Percentiles rank a stretch among this genome's conserved stretches.
These are phyloP conservation scores for Bombycilla garrulus DNA, from an alignment of 2,113 vertebrate genomes.

Conservation along the genomic window DNA sequence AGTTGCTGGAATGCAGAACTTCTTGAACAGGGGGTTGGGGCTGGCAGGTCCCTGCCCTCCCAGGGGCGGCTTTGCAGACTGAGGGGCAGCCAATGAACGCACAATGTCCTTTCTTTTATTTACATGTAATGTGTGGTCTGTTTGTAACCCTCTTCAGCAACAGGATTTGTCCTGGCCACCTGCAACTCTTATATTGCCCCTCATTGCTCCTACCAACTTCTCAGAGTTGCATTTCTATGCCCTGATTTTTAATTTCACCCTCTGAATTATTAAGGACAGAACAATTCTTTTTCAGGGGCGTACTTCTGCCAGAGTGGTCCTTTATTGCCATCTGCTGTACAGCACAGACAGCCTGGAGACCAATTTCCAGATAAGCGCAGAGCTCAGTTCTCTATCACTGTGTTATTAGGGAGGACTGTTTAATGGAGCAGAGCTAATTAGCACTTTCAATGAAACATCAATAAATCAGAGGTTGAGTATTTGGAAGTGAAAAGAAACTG, in stretches of 20 bases:
- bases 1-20: constrained; percentile 80
- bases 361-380: background rate
- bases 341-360: background rate
- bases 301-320: background rate
- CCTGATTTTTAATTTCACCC: background rate
- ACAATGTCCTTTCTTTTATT: background rate
- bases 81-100: background rate
- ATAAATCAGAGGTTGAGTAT: background rate
- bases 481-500: background rate
- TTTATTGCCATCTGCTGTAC: constrained; percentile 46
- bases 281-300: background rate
- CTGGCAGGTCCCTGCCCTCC: background rate
- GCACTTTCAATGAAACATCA: background rate
- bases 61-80: background rate
- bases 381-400: background rate
- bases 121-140: fast-evolving
- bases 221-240: background rate
- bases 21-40: constrained; percentile 25
- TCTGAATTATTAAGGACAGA: background rate
- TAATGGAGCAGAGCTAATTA: background rate
- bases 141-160: background rate
- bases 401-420: background rate
- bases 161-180: background rate
- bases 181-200: background rate
- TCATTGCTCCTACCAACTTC: background rate